Evolutionary conservation across 2,888 invertebrate species (phyloP), one percentile per base, ranked within the genome.

Genomic region (Stegana nigrithorax): DNA sequence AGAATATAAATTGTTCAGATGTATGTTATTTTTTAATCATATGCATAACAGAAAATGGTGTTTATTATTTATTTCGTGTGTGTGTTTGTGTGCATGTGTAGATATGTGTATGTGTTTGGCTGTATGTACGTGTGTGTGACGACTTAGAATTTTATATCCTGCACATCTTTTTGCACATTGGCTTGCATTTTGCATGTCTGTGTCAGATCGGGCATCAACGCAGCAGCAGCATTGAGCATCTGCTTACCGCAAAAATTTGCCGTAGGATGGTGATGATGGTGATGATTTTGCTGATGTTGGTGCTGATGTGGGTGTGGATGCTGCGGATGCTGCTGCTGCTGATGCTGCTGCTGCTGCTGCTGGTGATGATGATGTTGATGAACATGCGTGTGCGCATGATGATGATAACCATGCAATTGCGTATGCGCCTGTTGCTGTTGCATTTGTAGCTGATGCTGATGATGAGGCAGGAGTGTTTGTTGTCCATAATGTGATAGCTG

Each of bases 141-240:
- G 70, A 69, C 71, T 87, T 87, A 92, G 87, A 93, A 93, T 86
- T 92, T 91, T 71, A 95, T 91, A 86, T 95, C 93, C 76, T 93
- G 89, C 75, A 94, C 92, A 85, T 95, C 95, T 75, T 94, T 94
- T 75, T 94, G 93, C 60, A 94, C 93, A 73, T 91, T 90, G 73
- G 94, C 92, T 85, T 91, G 91, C 85, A 89, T 90, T 86, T 91
- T 91, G 70, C 90, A 89, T 84, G 89, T 88, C 86, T 87, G 87
- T 73, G 84, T 87, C 71, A 84, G 75, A 74, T 81, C 74, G 39
- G 78, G 78, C 69, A 71, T 67, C 68, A 75, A 69, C 47, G 68
- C 67, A 86, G 88, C 87, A 85, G 87, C 73, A 50, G 14, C 45
- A 21, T 26, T 50, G 19, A 53, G 19, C 17, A 21, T 2, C 6